Conservation (phyloP, 2,113 vertebrate species). For the Microcebus griseorufus region DNA sequence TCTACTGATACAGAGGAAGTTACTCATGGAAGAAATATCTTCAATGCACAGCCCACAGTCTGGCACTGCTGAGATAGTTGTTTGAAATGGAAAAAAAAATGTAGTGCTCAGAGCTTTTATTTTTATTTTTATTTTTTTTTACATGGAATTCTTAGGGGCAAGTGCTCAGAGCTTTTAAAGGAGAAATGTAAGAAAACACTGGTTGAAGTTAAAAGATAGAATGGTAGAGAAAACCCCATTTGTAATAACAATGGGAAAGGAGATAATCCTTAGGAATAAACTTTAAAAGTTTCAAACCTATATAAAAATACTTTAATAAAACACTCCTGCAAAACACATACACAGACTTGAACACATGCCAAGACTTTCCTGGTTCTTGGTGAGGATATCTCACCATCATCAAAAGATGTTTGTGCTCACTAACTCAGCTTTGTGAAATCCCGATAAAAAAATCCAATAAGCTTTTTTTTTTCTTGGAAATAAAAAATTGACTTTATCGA, state of each 20-base stretch:
- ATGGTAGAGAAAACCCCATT: neutral
- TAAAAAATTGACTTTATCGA: neutral
- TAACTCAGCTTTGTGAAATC: conserved; percentile 26
- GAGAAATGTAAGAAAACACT: neutral
- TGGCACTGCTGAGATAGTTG: conserved; percentile 27
- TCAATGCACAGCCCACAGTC: conserved; percentile 9
- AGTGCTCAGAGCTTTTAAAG: conserved; percentile 34
- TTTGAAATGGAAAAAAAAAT: conserved; percentile 35
- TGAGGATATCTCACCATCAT: neutral
- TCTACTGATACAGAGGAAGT: conserved; percentile 60
- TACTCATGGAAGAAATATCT: conserved; percentile 66
- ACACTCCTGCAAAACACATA: neutral
- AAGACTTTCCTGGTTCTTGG: neutral
- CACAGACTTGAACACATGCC: neutral
- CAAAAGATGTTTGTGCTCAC: neutral
- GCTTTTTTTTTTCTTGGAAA: neutral
- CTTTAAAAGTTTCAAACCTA: neutral
- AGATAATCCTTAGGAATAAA: conserved; percentile 5
- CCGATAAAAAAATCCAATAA: neutral
- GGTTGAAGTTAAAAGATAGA: neutral
- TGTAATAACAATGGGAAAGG: neutral
- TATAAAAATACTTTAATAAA: neutral
- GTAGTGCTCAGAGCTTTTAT: neutral
- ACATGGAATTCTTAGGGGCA: too few relatives aligned
- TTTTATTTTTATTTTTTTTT: too few relatives aligned